phyloP scores from a whole-genome alignment of 1,140 invertebrate genomes.

The Meloidogyne floridensis region DNA sequence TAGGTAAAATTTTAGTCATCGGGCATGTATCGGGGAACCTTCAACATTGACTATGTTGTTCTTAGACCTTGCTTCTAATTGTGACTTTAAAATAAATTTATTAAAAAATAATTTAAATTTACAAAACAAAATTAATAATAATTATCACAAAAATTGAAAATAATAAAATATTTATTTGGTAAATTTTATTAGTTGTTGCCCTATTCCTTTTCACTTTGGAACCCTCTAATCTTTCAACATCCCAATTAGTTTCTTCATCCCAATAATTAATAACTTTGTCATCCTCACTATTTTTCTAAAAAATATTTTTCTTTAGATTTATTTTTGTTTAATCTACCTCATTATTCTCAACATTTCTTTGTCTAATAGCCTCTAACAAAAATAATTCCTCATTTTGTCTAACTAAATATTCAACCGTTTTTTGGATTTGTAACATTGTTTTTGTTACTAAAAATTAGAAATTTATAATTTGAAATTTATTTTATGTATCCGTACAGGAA shows the following conservation, averaged over 20 bases:
- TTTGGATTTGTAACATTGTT: slow-evolving; percentile 13
- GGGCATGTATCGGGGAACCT: too few species aligned
- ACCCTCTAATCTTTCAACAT: background rate
- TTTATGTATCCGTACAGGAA: too few species aligned
- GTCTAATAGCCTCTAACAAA: slow-evolving; percentile 1
- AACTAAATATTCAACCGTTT: slow-evolving; percentile 4
- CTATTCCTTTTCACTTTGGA: background rate
- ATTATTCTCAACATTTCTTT: background rate
- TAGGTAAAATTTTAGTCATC: too few species aligned
- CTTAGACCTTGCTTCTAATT: too few species aligned
- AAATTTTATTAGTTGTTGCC: background rate
- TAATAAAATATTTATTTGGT: slow-evolving; percentile 16
- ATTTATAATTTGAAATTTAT: background rate
- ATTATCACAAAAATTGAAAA: background rate
- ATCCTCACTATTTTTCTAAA: background rate
- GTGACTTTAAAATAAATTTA: too few species aligned
- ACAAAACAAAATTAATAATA: slow-evolving; percentile 9
- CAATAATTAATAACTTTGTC: background rate
- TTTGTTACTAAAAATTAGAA: background rate
- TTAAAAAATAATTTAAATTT: slow-evolving; percentile 66
- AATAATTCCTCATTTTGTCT: background rate
- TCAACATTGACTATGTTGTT: too few species aligned
- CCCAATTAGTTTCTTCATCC: background rate
- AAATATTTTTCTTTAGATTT: background rate
- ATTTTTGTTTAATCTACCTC: background rate